Percentiles rank a stretch among this genome's conserved stretches.
Evolutionary conservation across 1,140 invertebrate species (phyloP).

Genomic region (Drosophila rufa): DNA sequence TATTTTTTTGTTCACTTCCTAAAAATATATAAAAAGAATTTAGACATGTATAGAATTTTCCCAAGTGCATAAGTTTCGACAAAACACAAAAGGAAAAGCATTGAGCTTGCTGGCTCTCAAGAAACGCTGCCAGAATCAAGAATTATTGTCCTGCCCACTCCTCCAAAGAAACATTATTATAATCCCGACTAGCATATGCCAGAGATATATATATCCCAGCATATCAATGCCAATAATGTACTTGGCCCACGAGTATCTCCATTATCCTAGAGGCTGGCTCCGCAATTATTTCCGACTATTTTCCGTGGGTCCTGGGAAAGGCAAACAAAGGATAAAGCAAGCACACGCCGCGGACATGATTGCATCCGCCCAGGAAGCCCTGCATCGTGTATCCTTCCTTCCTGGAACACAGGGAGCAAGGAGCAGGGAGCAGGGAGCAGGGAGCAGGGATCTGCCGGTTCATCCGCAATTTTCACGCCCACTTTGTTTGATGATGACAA

Average conservation of each 20-base stretch:
- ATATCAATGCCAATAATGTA: constrained; percentile 41
- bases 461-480: constrained; percentile 83
- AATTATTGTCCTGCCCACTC: constrained; percentile 4
- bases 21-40: background rate
- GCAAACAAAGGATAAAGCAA: constrained; percentile 58
- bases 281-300: constrained; percentile 43
- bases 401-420: no score
- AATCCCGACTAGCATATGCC: constrained; percentile 57
- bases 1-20: background rate
- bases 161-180: background rate
- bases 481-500: constrained; percentile 84
- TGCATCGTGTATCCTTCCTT: constrained; percentile 36
- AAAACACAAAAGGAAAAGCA: constrained; percentile 51
- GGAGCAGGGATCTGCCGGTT: constrained; percentile 22
- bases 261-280: constrained; percentile 27
- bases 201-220: constrained; percentile 10
- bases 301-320: constrained; percentile 62
- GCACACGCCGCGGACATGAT: constrained; percentile 72
- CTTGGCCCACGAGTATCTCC: constrained; percentile 47
- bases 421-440: background rate
- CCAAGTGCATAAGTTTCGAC: background rate
- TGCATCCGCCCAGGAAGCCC: constrained; percentile 74
- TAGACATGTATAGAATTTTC: background rate
- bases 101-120: constrained; percentile 47
- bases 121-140: constrained; percentile 14